Percentiles rank a stretch among this genome's conserved stretches.
phyloP scores from a whole-genome alignment of 1,140 invertebrate species.

The Brevipalpus yothersi region DNA sequence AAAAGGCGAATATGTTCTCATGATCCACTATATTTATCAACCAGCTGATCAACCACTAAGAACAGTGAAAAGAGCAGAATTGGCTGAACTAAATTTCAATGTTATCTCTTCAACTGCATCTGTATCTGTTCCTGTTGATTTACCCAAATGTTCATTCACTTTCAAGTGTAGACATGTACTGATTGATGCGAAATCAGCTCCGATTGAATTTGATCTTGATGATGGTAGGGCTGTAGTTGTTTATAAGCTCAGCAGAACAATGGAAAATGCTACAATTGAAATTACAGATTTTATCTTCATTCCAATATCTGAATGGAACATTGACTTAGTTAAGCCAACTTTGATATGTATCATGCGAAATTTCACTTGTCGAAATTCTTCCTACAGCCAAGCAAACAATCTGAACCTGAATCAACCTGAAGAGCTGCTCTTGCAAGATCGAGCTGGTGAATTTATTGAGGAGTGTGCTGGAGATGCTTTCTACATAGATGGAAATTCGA shows the following conservation, averaged over 20 bases:
- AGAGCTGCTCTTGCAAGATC: conserved; percentile 50
- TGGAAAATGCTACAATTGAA: not conserved
- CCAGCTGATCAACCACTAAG: not conserved
- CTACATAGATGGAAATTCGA: conserved; percentile 37
- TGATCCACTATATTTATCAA: not conserved
- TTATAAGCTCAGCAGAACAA: not conserved
- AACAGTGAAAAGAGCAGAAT: too few species aligned
- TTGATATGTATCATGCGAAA: conserved; percentile 53
- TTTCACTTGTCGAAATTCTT: conserved; percentile 41
- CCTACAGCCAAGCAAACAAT: conserved; percentile 9
- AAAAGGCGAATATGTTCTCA: not conserved
- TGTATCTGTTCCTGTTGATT: conserved; percentile 27
- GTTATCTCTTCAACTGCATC: conserved; percentile 16
- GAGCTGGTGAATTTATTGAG: conserved; percentile 64
- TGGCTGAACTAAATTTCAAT: conserved; percentile 18
- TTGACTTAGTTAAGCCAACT: conserved; percentile 57
- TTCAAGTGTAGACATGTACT: conserved; percentile 64
- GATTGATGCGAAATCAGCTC: conserved; percentile 41
- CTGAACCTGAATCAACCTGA: conserved; percentile 27
- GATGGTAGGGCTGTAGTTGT: not conserved
- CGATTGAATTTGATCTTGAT: conserved; percentile 40
- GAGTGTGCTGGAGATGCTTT: conserved; percentile 68
- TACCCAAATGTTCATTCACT: conserved; percentile 53
- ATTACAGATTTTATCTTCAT: not conserved
- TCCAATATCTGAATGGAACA: conserved; percentile 42